These are phyloP conservation scores for Orchestia grillus DNA, from an alignment of 1,140 invertebrate species.

Conservation along the genomic window DNA sequence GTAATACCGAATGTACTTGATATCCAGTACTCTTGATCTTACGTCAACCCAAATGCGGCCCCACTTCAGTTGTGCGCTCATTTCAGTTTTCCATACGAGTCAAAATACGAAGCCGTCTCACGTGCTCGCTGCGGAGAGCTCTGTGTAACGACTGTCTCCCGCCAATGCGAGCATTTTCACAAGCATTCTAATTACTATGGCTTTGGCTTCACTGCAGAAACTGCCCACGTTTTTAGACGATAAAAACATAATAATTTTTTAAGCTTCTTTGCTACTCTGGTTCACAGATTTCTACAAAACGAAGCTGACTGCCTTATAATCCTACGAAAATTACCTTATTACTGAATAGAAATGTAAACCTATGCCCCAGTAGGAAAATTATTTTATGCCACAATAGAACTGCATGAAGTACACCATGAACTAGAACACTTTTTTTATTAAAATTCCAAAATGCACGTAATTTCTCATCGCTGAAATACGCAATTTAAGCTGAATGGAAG, in stretches of 20 bases:
- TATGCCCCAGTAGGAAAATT: too few relatives aligned
- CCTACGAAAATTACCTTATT: too few relatives aligned
- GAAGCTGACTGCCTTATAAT: too few relatives aligned
- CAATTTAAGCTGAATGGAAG: neutral
- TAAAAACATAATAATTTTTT: neutral
- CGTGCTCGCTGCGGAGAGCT: neutral
- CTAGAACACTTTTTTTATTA: neutral
- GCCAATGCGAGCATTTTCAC: too few relatives aligned
- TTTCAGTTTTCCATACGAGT: neutral
- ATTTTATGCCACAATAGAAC: neutral
- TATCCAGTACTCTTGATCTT: neutral
- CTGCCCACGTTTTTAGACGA: neutral
- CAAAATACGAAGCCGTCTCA: neutral
- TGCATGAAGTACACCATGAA: neutral
- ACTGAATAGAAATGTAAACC: too few relatives aligned
- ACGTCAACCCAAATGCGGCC: neutral
- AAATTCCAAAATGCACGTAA: neutral
- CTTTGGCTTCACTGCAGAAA: neutral
- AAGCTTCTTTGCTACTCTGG: neutral
- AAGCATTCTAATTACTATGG: neutral
- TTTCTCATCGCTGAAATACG: neutral
- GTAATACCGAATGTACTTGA: too few relatives aligned
- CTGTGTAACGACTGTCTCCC: neutral
- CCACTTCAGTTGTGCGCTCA: neutral
- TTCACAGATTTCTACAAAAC: too few relatives aligned